Conservation (phyloP, 2,113 vertebrate species). For the Alethe castanea region DNA sequence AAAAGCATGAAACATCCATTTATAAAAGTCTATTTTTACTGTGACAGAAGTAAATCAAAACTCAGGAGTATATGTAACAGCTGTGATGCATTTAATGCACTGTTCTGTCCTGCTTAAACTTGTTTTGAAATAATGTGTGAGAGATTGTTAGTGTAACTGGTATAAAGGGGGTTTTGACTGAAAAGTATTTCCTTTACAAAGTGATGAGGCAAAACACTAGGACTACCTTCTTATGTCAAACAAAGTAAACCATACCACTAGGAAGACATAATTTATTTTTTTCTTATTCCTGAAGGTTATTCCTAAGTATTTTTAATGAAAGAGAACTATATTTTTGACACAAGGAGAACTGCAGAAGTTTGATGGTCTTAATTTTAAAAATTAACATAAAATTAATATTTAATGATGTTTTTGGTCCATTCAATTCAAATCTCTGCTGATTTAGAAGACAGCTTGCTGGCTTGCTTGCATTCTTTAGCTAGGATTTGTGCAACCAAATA, state of each 20-base stretch:
- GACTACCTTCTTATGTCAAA: background rate
- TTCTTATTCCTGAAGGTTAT: background rate
- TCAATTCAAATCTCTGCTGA: slow-evolving; percentile 51
- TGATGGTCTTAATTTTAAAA: background rate
- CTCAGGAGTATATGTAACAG: background rate
- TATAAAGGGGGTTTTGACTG: background rate
- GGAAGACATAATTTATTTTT: background rate
- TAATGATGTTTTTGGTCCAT: background rate
- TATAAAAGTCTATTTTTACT: background rate
- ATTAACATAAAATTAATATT: background rate
- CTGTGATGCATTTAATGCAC: background rate
- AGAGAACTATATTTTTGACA: background rate
- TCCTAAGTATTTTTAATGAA: background rate
- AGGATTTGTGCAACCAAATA: slow-evolving; percentile 64
- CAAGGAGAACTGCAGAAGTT: background rate
- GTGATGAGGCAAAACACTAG: background rate
- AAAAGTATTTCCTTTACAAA: background rate
- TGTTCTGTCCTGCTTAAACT: background rate
- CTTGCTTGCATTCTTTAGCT: slow-evolving; percentile 56
- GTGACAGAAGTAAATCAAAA: background rate
- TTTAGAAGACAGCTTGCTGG: slow-evolving; percentile 24
- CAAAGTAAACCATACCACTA: background rate
- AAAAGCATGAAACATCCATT: background rate
- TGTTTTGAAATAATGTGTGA: background rate
- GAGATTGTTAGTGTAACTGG: background rate